These are phyloP conservation scores for Smittia aterrima DNA, from an alignment of 2,888 invertebrate genomes.

Conservation along the genomic window DNA sequence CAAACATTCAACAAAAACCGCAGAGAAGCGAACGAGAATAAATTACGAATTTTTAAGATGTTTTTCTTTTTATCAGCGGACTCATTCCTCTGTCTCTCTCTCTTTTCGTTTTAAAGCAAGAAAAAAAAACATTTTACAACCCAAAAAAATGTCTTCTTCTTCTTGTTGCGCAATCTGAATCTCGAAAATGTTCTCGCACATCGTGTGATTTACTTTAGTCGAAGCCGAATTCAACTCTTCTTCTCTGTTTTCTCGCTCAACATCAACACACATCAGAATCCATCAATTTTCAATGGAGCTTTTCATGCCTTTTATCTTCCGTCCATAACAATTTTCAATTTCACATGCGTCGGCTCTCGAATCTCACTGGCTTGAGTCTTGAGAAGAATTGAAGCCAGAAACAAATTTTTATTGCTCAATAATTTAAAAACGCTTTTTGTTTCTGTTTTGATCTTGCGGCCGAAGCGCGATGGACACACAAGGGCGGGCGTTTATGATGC, in stretches of 20 bases:
- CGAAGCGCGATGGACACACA: background rate
- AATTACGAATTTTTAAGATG: conserved; percentile 16
- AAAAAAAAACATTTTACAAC: background rate
- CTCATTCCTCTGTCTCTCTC: background rate
- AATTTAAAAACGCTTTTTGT: too few relatives aligned
- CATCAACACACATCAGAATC: background rate
- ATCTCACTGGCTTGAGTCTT: too few relatives aligned
- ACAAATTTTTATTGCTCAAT: too few relatives aligned
- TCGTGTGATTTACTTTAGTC: conserved; percentile 14
- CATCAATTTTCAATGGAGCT: background rate
- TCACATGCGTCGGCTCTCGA: conserved; percentile 2
- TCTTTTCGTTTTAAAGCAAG: background rate
- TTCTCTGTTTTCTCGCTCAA: background rate
- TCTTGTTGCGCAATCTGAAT: background rate
- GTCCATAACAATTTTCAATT: conserved; percentile 25
- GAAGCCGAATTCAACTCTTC: background rate
- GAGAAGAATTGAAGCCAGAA: too few relatives aligned
- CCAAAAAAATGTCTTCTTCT: background rate
- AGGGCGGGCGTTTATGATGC: background rate
- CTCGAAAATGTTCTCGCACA: background rate
- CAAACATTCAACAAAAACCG: conserved; percentile 1
- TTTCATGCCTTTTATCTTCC: background rate
- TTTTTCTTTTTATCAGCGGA: background rate
- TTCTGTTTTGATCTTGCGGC: too few relatives aligned
- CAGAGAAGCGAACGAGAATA: conserved; percentile 10